Evolutionary conservation across 2,888 invertebrate species (phyloP), one percentile per base, ranked within the genome.

Genomic region (Steromphala cineraria): DNA sequence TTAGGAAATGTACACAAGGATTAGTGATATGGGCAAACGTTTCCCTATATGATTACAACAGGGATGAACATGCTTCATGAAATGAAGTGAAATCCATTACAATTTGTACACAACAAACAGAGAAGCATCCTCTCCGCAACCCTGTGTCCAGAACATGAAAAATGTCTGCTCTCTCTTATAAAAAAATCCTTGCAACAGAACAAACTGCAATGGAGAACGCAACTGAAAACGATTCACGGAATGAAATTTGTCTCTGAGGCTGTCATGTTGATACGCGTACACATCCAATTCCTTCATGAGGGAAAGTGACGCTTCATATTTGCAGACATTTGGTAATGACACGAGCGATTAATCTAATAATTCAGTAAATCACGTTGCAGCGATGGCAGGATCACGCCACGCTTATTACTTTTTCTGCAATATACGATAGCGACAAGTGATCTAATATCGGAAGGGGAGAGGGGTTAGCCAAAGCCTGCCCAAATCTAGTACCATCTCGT

Each of bases 321-420:
- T 62, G 62, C 62, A 62, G 62, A 62, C 62, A 62, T 28, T 62
- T 62, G 24, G 62, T 62, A 24, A 62, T 62, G 62, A 62, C 62
- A 62, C 62, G 62, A 62, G 28, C 28, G 62, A 62, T 62, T 62
- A 62, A 62, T 62, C 62, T 62, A 62, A 62, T 62, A 62, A 62
- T 62, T 62, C 62, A 21, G 15, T 17, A 21, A 62, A 62, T 62
- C 28, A 24, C n/a, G 62, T 28, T 62, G 62, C 62, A 15, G 28
- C 28, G 28, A 28, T 62, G 21, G 13, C 28, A 62, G 17, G 62
- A 13, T 28, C 28, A 28, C 62, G 21, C 21, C 62, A 21, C 28
- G 62, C 28, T 62, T 28, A 52, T 10, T 46, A 52, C 21, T 75
- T n/a, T 52, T 21, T 21, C 40, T 75, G 75, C 52, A 75, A 52